Evolutionary conservation across 1,140 invertebrate genomes (phyloP).

Genomic region (Lepidurus apus): DNA sequence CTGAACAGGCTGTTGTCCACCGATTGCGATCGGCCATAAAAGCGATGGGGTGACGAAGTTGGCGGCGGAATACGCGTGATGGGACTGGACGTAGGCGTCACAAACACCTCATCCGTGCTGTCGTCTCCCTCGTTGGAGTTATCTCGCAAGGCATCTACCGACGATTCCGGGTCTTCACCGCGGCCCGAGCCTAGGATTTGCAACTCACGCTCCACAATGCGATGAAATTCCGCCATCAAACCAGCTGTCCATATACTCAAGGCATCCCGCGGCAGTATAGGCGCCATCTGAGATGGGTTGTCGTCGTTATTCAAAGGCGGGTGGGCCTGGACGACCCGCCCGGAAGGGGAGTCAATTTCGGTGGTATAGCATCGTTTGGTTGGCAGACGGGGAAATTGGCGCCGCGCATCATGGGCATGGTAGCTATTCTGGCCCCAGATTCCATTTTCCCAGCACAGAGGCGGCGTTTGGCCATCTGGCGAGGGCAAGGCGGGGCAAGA

Average conservation of each 20-base stretch:
- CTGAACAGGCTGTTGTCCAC: slow-evolving; percentile 27
- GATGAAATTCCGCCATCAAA: slow-evolving; percentile 32
- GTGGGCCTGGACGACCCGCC: not conserved
- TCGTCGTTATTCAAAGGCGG: not conserved
- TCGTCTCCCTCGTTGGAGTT: not conserved
- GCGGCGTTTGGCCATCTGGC: not conserved
- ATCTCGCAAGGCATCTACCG: not conserved
- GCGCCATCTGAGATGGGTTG: not conserved
- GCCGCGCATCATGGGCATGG: not conserved
- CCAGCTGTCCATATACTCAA: slow-evolving; percentile 28
- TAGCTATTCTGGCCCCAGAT: not conserved
- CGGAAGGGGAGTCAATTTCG: not conserved
- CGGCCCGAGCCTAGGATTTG: slow-evolving; percentile 22
- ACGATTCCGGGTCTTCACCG: not conserved
- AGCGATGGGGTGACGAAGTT: not conserved
- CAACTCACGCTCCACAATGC: slow-evolving; percentile 31
- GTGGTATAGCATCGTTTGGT: slow-evolving; percentile 23
- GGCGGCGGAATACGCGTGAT: not conserved
- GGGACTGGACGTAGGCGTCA: not conserved
- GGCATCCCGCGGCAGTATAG: slow-evolving; percentile 16
- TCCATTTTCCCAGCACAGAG: not conserved
- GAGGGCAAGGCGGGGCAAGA: not conserved
- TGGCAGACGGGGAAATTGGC: not conserved
- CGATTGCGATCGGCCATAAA: slow-evolving; percentile 13
- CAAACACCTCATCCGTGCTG: not conserved